A percentile compares a stretch with the other conserved stretches of the same genome.
Conservation (phyloP, 2,888 invertebrate species). For the Clusia tigrina region DNA sequence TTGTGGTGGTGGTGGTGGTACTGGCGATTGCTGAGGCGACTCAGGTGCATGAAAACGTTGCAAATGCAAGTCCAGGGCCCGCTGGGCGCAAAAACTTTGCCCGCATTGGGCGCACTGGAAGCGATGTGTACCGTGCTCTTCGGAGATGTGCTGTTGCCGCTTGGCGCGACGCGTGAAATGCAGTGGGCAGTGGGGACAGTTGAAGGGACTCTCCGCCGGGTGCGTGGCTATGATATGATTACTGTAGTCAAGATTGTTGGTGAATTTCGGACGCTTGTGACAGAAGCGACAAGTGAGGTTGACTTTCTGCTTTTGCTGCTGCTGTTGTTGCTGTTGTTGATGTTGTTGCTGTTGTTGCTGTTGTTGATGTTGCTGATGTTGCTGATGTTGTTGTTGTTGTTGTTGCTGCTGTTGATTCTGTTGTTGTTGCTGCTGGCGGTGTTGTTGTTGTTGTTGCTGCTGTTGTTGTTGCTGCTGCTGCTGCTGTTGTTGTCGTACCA, state of each 20-base stretch:
- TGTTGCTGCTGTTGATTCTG: constrained; percentile 26
- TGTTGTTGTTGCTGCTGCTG: constrained; percentile 3
- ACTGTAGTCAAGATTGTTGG: constrained; percentile 54
- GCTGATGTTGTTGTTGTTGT: constrained; percentile 28
- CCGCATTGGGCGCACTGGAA: constrained; percentile 58
- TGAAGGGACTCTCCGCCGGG: constrained; percentile 53
- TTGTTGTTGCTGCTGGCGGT: constrained; percentile 35
- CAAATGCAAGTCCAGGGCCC: constrained; percentile 52
- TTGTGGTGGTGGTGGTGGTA: background rate
- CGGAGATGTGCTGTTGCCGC: constrained; percentile 52
- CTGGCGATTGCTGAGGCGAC: constrained; percentile 11
- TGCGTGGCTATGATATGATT: constrained; percentile 56
- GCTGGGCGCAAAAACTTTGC: constrained; percentile 53
- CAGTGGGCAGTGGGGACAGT: constrained; percentile 53
- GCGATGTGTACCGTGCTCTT: constrained; percentile 49
- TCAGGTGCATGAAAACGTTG: constrained; percentile 51
- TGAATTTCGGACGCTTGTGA: constrained; percentile 57
- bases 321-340: constrained; percentile 12
- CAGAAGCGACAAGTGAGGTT: constrained; percentile 54
- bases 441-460: background rate
- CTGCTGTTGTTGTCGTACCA: background rate
- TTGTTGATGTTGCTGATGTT: constrained; percentile 32
- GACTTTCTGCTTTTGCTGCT: constrained; percentile 30
- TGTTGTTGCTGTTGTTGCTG: constrained; percentile 27
- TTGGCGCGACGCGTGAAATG: constrained; percentile 49